A percentile compares a stretch with the other conserved stretches of the same genome.
phyloP scores from a whole-genome alignment of 2,113 vertebrate species.

The Chunga burmeisteri region DNA sequence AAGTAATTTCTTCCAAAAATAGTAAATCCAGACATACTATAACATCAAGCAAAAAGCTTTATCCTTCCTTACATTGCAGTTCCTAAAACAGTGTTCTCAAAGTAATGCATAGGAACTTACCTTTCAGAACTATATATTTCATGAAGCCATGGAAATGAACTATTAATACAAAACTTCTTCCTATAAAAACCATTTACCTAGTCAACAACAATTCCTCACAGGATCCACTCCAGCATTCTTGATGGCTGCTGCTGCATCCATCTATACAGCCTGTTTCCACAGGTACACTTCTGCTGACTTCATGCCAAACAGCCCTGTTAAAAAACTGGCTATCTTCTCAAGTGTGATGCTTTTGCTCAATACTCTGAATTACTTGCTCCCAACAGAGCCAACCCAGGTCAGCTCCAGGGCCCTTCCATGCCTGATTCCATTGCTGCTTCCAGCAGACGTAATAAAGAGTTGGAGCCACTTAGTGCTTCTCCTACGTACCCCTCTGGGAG shows the following conservation, averaged over 20 bases:
- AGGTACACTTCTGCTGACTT: background rate
- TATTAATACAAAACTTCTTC: background rate
- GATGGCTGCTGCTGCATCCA: background rate
- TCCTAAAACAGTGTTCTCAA: background rate
- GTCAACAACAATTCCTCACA: background rate
- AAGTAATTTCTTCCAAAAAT: background rate
- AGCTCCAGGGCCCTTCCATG: background rate
- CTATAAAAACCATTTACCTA: background rate
- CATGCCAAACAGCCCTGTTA: background rate
- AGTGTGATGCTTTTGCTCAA: background rate
- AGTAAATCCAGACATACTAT: background rate
- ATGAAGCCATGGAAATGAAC: background rate
- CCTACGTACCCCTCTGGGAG: conserved; percentile 4
- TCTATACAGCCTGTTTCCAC: background rate
- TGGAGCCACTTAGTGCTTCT: conserved; percentile 33
- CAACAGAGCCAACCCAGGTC: background rate
- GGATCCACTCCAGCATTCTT: background rate
- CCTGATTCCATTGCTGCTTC: background rate
- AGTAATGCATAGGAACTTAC: background rate
- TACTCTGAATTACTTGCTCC: background rate
- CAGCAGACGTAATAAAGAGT: conserved; percentile 22
- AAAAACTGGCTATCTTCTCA: background rate
- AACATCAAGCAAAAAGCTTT: background rate
- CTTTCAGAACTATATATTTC: background rate
- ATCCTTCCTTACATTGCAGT: background rate